Conservation (phyloP, 2,888 invertebrate genomes). For the Halocaridina rubra region DNA sequence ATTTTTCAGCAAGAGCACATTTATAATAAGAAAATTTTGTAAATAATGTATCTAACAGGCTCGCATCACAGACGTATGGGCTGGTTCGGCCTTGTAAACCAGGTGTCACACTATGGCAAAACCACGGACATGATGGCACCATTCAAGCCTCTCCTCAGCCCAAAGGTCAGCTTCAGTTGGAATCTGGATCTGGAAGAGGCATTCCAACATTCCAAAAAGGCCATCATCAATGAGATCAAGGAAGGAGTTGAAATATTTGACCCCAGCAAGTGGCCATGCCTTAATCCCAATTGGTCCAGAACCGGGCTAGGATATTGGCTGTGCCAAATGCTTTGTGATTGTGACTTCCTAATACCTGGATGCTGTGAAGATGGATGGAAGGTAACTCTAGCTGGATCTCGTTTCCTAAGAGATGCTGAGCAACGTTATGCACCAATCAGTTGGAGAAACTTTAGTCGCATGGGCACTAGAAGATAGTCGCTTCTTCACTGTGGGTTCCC, state of each 20-base stretch:
- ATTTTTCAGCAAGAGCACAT: no score
- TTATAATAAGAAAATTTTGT: no score
- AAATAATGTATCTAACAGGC: no score
- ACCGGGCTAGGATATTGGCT: not conserved
- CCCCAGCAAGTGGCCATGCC: not conserved
- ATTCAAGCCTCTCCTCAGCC: slow-evolving; percentile 32
- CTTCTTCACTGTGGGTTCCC: slow-evolving; percentile 13
- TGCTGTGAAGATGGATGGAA: slow-evolving; percentile 18
- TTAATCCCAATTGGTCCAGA: slow-evolving; percentile 5
- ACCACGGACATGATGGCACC: slow-evolving; percentile 29
- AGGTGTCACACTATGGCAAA: slow-evolving; percentile 22
- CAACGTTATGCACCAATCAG: not conserved
- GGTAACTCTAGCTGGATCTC: slow-evolving; percentile 12
- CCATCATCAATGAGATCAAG: not conserved
- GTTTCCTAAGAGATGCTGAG: slow-evolving; percentile 15
- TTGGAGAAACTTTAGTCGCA: not conserved
- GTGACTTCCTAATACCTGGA: not conserved
- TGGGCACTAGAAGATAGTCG: slow-evolving; percentile 10
- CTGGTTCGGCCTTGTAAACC: slow-evolving; percentile 36
- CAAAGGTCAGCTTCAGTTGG: slow-evolving; percentile 12
- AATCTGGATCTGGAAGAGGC: slow-evolving; percentile 8
- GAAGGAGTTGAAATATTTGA: not conserved
- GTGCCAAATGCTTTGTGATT: slow-evolving; percentile 9
- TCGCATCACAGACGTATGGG: not conserved
- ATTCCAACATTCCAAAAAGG: slow-evolving; percentile 1